These are phyloP conservation scores for Bombyx mori DNA, from an alignment of 1,140 invertebrate species.

Conservation along the genomic window DNA sequence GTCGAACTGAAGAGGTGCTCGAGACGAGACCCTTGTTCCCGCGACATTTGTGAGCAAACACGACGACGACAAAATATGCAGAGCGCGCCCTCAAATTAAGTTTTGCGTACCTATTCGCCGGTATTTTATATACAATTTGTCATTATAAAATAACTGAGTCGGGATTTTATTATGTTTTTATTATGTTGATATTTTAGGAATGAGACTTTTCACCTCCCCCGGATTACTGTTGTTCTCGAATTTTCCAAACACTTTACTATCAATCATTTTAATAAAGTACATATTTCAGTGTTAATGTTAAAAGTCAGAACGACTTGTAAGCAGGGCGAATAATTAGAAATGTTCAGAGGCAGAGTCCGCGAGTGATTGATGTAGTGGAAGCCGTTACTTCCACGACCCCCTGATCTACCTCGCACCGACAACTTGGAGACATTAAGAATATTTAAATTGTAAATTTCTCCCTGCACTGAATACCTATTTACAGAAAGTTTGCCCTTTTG, in stretches of 20 bases:
- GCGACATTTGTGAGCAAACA: conserved; percentile 56
- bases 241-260: too few relatives aligned
- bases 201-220: too few relatives aligned
- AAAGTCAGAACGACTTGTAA: conserved; percentile 20
- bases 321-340: conserved; percentile 66
- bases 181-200: too few relatives aligned
- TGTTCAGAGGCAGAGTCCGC: conserved; percentile 64
- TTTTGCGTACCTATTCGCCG: neutral
- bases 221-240: too few relatives aligned
- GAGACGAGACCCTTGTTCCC: conserved; percentile 46
- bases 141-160: too few relatives aligned
- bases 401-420: conserved; percentile 27
- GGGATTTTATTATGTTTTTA: too few relatives aligned
- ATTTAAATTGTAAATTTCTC: conserved; percentile 69
- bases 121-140: too few relatives aligned
- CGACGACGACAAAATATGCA: conserved; percentile 47
- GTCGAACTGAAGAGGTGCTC: conserved; percentile 37
- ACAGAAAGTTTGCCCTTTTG: conserved; percentile 47
- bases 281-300: conserved; percentile 6
- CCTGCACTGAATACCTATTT: conserved; percentile 68
- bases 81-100: conserved; percentile 5
- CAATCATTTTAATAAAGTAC: too few relatives aligned
- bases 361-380: conserved; percentile 70
- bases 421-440: conserved; percentile 68
- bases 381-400: conserved; percentile 23